These are phyloP conservation scores for Elaeidobius kamerunicus DNA, from an alignment of 2,888 invertebrate species.

Conservation along the genomic window DNA sequence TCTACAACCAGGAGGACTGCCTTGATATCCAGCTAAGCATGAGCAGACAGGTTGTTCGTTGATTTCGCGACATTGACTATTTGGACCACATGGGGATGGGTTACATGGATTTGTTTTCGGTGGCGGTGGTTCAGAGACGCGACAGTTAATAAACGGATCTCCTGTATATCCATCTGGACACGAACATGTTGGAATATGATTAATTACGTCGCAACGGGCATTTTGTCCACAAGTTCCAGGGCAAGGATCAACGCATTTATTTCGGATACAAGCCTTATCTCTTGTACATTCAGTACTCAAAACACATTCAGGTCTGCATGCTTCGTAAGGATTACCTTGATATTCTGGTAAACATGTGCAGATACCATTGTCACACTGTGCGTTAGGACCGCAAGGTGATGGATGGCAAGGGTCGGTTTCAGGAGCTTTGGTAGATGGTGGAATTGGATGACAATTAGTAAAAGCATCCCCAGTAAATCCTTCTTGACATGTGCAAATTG, in stretches of 20 bases:
- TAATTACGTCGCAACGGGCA: constrained; percentile 69
- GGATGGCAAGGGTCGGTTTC: constrained; percentile 62
- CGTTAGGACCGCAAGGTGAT: constrained; percentile 75
- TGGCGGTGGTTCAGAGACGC: constrained; percentile 39
- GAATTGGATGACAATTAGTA: constrained; percentile 62
- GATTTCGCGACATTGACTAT: constrained; percentile 54
- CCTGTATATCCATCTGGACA: constrained; percentile 67
- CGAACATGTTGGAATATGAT: constrained; percentile 69
- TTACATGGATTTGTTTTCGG: constrained; percentile 48
- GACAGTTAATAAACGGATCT: constrained; percentile 50
- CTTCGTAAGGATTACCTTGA: constrained; percentile 65
- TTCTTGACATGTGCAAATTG: constrained; percentile 74
- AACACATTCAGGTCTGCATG: constrained; percentile 70
- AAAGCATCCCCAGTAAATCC: constrained; percentile 81
- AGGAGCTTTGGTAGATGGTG: constrained; percentile 48
- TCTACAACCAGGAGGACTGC: constrained; percentile 56
- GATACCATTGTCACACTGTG: constrained; percentile 61
- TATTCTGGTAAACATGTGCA: constrained; percentile 62
- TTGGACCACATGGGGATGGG: constrained; percentile 55
- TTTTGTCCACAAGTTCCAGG: constrained; percentile 75
- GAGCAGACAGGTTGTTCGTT: constrained; percentile 54
- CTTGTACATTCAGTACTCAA: constrained; percentile 63
- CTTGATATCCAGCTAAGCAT: constrained; percentile 53
- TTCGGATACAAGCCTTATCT: constrained; percentile 62
- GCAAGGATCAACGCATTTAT: constrained; percentile 72